Conservation (phyloP, 2,888 invertebrate genomes). For the Andrena haemorrhoa region DNA sequence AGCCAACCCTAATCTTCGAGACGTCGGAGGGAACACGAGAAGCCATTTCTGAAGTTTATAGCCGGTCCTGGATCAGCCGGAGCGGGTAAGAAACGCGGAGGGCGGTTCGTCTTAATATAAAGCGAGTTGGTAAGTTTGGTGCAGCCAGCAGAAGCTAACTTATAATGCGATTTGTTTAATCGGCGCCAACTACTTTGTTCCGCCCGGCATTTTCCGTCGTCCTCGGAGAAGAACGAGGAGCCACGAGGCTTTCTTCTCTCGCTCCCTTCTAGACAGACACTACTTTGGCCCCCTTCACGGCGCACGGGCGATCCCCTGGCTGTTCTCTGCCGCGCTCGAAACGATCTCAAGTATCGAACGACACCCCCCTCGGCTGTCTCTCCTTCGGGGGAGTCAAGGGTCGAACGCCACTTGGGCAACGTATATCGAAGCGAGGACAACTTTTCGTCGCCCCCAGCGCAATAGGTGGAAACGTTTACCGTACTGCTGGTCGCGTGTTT, state of each 20-base stretch:
- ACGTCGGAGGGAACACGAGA: slow-evolving; percentile 46
- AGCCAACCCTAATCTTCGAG: slow-evolving; percentile 51
- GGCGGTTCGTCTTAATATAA: slow-evolving; percentile 84
- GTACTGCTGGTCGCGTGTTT: not conserved
- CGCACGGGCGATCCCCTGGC: slow-evolving; percentile 13
- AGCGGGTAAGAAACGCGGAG: slow-evolving; percentile 63
- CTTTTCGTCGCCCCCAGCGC: slow-evolving; percentile 11
- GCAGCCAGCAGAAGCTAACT: slow-evolving; percentile 82
- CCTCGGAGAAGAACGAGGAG: slow-evolving; percentile 65
- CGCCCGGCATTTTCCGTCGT: slow-evolving; percentile 73
- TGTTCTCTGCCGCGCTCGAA: slow-evolving; percentile 28
- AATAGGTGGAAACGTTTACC: not conserved
- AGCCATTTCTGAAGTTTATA: slow-evolving; percentile 83
- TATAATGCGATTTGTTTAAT: slow-evolving; percentile 85
- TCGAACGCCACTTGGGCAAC: slow-evolving; percentile 25
- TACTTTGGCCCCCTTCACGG: slow-evolving; percentile 24
- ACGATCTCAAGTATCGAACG: slow-evolving; percentile 61
- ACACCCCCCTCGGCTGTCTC: slow-evolving; percentile 26
- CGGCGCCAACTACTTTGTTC: slow-evolving; percentile 84
- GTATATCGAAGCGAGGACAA: slow-evolving; percentile 1
- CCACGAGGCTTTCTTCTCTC: slow-evolving; percentile 50
- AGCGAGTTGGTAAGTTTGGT: slow-evolving; percentile 82
- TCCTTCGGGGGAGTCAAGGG: slow-evolving; percentile 23
- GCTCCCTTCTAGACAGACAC: slow-evolving; percentile 24
- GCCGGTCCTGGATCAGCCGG: slow-evolving; percentile 80